Percentiles rank a stretch among this genome's conserved stretches.
Conservation (phyloP, 1,140 invertebrate genomes). For the Tribolium castaneum region DNA sequence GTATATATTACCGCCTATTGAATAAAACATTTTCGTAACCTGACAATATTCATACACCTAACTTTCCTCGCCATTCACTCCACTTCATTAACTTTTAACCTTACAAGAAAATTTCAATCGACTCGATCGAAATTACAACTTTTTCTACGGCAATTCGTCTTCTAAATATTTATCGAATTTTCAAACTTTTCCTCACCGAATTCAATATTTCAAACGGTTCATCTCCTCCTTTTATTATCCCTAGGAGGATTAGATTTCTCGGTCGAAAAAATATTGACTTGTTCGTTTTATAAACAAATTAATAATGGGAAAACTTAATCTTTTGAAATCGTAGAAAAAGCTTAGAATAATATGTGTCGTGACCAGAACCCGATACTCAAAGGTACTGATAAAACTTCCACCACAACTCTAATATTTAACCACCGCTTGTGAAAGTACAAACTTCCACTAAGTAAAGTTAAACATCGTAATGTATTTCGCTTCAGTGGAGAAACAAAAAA, state of each 20-base stretch:
- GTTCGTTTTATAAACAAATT: too few relatives aligned
- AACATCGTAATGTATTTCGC: background rate
- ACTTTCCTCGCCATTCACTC: constrained; percentile 2
- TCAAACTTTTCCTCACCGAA: too few relatives aligned
- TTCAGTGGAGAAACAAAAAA: background rate
- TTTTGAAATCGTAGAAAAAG: background rate
- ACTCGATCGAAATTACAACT: background rate
- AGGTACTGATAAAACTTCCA: background rate
- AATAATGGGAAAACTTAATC: too few relatives aligned
- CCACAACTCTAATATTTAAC: background rate
- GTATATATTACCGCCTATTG: background rate
- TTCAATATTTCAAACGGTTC: too few relatives aligned
- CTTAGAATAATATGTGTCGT: background rate
- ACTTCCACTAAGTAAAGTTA: background rate
- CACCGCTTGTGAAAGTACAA: background rate
- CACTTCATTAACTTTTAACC: constrained; percentile 1
- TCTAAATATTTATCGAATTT: background rate
- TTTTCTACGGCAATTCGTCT: background rate
- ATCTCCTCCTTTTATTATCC: too few relatives aligned
- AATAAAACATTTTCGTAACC: constrained; percentile 11
- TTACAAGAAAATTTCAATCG: constrained; percentile 3
- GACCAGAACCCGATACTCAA: background rate
- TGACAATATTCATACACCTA: constrained; percentile 13
- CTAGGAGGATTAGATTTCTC: too few relatives aligned
- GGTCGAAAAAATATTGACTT: too few relatives aligned